Conservation (phyloP, 1,140 invertebrate genomes). For the Camponotus floridanus region DNA sequence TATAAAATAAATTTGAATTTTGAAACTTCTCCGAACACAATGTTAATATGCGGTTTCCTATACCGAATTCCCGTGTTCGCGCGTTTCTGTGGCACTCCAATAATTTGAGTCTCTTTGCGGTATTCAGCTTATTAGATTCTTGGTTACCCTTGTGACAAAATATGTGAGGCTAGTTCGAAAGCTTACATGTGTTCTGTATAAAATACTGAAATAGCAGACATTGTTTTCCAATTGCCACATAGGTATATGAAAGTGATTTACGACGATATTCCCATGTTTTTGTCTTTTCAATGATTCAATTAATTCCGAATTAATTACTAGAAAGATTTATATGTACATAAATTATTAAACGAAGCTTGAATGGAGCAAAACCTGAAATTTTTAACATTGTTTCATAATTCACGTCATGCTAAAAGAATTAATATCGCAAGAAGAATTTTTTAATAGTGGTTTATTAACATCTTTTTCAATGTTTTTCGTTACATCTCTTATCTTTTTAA, state of each 20-base stretch:
- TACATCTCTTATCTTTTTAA: background rate
- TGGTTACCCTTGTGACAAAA: conserved; percentile 27
- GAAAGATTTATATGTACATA: background rate
- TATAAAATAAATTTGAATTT: conserved; percentile 35
- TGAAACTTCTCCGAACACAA: conserved; percentile 13
- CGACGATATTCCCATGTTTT: background rate
- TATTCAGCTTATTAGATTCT: conserved; percentile 72
- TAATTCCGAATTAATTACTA: background rate
- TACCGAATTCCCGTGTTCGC: conserved; percentile 14
- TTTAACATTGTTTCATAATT: background rate
- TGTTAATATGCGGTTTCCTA: conserved; percentile 20
- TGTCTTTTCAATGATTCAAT: conserved; percentile 9
- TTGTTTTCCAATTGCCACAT: background rate
- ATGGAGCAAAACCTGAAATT: background rate
- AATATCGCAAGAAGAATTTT: background rate
- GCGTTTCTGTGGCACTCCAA: conserved; percentile 23
- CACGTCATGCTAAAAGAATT: background rate
- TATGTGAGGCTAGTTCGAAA: conserved; percentile 8
- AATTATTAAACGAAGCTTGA: background rate
- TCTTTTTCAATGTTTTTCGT: background rate
- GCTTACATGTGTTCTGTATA: conserved; percentile 13
- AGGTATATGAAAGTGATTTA: background rate
- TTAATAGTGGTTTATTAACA: background rate
- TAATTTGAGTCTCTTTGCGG: conserved; percentile 69
- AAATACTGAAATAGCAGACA: conserved; percentile 49